Evolutionary conservation across 2,113 vertebrate species (phyloP).

Genomic region (Neogobius melanostomus): DNA sequence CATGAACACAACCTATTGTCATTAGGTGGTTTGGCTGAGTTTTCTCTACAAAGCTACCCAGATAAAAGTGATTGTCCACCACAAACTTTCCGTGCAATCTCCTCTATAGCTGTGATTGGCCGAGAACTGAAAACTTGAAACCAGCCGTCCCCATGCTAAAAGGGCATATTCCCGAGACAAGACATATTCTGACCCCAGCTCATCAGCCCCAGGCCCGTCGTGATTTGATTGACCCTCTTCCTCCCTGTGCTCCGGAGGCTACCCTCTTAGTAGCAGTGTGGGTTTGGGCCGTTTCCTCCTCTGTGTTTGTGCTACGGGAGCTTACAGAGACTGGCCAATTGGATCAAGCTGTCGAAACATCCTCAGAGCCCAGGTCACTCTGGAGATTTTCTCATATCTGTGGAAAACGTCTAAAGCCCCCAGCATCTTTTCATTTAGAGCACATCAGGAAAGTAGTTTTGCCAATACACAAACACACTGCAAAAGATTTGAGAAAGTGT

Average conservation of each 20-base stretch:
- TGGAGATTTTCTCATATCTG: constrained; percentile 50
- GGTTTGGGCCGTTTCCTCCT: constrained; percentile 59
- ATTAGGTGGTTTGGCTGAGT: too few species aligned
- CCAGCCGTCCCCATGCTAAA: constrained; percentile 47
- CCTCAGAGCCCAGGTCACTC: constrained; percentile 60
- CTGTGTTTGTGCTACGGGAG: constrained; percentile 63
- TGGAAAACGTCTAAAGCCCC: constrained; percentile 38
- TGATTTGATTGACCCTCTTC: constrained; percentile 68
- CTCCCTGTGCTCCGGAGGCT: constrained; percentile 56
- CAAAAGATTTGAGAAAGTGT: background rate
- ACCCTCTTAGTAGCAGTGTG: constrained; percentile 59
- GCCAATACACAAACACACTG: background rate
- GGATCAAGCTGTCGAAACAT: constrained; percentile 74
- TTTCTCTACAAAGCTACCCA: too few species aligned
- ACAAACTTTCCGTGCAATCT: background rate
- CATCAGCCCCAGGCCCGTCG: constrained; percentile 50
- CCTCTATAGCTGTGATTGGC: constrained; percentile 30
- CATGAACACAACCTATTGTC: too few species aligned
- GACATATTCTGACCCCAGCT: constrained; percentile 50
- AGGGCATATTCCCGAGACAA: constrained; percentile 41
- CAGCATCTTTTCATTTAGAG: background rate
- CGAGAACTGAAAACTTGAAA: constrained; percentile 41
- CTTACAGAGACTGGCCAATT: constrained; percentile 60
- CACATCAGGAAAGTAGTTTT: background rate
- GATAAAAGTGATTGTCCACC: background rate